These are phyloP conservation scores for Bombus superbus DNA, from an alignment of 1,140 invertebrate genomes.

Conservation along the genomic window DNA sequence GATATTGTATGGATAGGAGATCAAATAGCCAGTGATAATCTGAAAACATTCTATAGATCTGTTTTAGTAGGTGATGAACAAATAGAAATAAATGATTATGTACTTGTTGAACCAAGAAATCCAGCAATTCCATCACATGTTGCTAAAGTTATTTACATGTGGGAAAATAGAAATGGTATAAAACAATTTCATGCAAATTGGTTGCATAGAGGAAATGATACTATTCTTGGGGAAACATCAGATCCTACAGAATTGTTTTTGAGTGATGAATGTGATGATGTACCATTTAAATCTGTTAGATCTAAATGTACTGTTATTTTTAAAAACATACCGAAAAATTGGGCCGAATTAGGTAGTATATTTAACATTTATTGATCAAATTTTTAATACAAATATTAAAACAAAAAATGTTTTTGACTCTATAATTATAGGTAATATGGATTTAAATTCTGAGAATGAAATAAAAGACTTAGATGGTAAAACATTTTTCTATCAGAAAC, in stretches of 20 bases:
- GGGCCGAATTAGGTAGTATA: conserved; percentile 63
- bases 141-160: conserved; percentile 89
- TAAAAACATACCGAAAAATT: conserved; percentile 59
- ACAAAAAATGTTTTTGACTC: background rate
- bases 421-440: conserved; percentile 56
- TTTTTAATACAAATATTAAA: conserved; percentile 6
- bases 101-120: conserved; percentile 89
- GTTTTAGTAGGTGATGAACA: conserved; percentile 68
- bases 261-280: conserved; percentile 89
- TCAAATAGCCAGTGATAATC: conserved; percentile 53
- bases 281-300: conserved; percentile 85
- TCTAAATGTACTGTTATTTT: conserved; percentile 80
- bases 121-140: conserved; percentile 86
- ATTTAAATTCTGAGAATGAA: conserved; percentile 74
- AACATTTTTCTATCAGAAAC: conserved; percentile 86
- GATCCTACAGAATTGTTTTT: conserved; percentile 91
- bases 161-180: conserved; percentile 73
- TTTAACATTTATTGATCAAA: background rate
- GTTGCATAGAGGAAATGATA: conserved; percentile 86
- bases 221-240: conserved; percentile 91
- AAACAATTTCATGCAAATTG: conserved; percentile 83
- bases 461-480: conserved; percentile 84
- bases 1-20: conserved; percentile 86
- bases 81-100: conserved; percentile 84
- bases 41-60: conserved; percentile 69